These are phyloP conservation scores for Alexandromys fortis DNA, from an alignment of 2,113 vertebrate species.

Conservation along the genomic window DNA sequence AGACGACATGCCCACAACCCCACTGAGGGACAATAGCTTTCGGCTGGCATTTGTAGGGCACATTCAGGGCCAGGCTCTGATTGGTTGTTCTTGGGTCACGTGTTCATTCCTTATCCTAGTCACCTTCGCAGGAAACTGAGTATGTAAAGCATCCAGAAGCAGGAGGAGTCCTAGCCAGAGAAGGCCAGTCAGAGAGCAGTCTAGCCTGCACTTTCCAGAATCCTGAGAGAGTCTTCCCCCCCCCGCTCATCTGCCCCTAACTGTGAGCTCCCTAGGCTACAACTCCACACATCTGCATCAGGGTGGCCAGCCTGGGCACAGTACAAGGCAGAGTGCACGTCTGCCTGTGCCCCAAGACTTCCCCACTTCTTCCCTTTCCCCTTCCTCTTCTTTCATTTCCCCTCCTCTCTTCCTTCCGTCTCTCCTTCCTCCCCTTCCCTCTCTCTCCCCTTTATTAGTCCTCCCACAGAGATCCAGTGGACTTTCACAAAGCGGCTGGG, in stretches of 20 bases:
- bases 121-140: background rate
- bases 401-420: too few relatives aligned
- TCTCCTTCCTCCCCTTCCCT: background rate
- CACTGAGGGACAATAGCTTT: background rate
- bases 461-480: background rate
- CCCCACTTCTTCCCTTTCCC: too few relatives aligned
- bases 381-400: too few relatives aligned
- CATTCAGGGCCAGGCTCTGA: background rate
- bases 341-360: background rate
- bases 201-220: background rate
- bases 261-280: background rate
- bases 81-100: background rate
- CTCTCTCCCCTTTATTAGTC: too few relatives aligned
- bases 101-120: conserved; percentile 15
- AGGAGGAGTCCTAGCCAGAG: background rate
- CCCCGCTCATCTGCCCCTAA: rapidly evolving
- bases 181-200: background rate
- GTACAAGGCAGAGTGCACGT: background rate
- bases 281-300: background rate
- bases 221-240: background rate
- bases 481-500: background rate
- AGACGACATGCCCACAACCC: background rate
- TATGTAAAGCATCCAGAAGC: background rate
- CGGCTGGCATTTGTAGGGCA: background rate
- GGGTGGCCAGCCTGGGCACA: background rate